A percentile compares a stretch with the other conserved stretches of the same genome.
These are phyloP conservation scores for Scyliorhinus canicula DNA, from an alignment of 2,797 vertebrate genomes.

Conservation along the genomic window DNA sequence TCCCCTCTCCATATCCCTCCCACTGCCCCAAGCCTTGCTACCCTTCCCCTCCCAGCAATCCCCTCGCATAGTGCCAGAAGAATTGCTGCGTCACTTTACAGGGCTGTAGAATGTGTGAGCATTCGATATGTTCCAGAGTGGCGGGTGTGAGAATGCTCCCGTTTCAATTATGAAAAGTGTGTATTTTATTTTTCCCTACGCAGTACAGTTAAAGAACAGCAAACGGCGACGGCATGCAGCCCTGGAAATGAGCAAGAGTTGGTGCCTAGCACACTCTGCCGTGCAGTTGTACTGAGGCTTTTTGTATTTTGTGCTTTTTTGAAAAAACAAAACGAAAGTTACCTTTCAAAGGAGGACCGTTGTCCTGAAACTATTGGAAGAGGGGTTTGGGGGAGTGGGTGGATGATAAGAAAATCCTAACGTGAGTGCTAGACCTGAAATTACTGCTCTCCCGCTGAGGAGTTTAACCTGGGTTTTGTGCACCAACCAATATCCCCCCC, in stretches of 20 bases:
- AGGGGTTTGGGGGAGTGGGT: neutral
- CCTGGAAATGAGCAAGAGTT: neutral
- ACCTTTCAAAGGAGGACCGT: neutral
- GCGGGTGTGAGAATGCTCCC: neutral
- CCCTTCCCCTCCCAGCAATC: neutral
- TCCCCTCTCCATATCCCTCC: too few relatives aligned
- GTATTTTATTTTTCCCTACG: neutral
- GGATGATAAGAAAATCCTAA: neutral
- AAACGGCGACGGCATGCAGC: neutral
- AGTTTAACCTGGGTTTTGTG: neutral
- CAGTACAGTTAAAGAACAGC: neutral
- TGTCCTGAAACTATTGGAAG: neutral
- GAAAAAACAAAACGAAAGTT: too few relatives aligned
- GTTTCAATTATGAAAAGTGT: neutral
- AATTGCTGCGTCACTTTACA: neutral
- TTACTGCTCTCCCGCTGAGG: neutral
- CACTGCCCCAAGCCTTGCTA: neutral
- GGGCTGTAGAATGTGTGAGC: neutral
- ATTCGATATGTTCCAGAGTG: neutral
- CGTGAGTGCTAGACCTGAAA: neutral
- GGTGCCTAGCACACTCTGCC: neutral
- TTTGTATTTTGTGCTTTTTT: neutral
- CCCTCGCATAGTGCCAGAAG: neutral
- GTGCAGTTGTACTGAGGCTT: neutral
- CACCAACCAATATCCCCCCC: neutral